phyloP scores from a whole-genome alignment of 2,888 invertebrate species.

The Geotrupes spiniger region DNA sequence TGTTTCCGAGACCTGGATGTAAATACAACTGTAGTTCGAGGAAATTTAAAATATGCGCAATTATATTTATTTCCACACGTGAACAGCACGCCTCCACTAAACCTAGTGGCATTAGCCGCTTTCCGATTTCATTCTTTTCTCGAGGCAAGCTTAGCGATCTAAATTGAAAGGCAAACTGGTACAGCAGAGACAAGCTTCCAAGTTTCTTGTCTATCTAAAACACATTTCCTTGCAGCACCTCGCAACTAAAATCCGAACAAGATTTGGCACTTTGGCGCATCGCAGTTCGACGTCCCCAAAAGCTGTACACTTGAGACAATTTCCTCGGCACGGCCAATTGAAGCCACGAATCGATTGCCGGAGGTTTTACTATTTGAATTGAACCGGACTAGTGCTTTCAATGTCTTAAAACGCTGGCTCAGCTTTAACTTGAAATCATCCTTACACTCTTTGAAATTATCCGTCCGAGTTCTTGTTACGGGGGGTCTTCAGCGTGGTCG shows the following conservation, averaged over 20 bases:
- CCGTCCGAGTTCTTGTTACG: no score
- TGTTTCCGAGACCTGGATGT: no score
- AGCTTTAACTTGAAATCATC: slow-evolving; percentile 13
- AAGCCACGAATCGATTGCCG: slow-evolving; percentile 5
- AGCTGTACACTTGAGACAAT: slow-evolving; percentile 20
- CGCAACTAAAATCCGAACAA: slow-evolving; percentile 26
- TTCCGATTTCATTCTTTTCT: background rate
- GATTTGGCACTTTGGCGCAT: slow-evolving; percentile 30
- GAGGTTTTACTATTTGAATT: slow-evolving; percentile 1
- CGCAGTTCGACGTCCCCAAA: slow-evolving; percentile 23
- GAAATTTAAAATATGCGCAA: no score
- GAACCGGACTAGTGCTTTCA: background rate
- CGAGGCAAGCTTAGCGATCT: background rate
- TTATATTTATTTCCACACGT: no score
- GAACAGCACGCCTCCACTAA: no score
- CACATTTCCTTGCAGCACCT: slow-evolving; percentile 23
- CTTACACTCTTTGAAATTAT: no score
- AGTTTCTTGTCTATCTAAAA: slow-evolving; percentile 24
- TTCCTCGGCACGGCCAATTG: slow-evolving; percentile 15
- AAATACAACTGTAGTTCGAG: no score
- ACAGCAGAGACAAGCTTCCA: slow-evolving; percentile 16
- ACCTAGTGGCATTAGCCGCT: no score
- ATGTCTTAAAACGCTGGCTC: slow-evolving; percentile 10
- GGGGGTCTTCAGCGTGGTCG: no score
- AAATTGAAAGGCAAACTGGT: slow-evolving; percentile 21